Conservation (phyloP, 2,888 invertebrate species). For the Melanostoma mellinum region DNA sequence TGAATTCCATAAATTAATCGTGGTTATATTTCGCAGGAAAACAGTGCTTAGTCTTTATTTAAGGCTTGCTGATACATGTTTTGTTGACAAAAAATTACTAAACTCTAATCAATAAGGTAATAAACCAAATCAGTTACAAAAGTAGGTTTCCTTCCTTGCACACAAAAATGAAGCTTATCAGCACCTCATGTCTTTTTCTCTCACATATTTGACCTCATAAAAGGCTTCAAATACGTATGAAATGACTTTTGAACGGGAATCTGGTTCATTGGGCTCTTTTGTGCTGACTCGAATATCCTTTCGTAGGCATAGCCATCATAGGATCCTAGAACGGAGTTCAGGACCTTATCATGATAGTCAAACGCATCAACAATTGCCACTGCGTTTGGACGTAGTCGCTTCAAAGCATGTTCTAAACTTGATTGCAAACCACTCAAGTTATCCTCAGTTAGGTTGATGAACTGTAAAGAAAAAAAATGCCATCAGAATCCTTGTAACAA, state of each 20-base stretch:
- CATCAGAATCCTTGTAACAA: background rate
- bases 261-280: constrained; percentile 91
- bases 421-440: constrained; percentile 83
- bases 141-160: too few relatives aligned
- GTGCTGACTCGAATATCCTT: constrained; percentile 89
- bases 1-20: too few relatives aligned
- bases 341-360: constrained; percentile 90
- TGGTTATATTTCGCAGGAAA: too few relatives aligned
- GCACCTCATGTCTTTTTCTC: background rate
- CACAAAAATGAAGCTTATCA: too few relatives aligned
- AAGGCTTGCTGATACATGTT: too few relatives aligned
- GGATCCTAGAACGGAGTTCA: constrained; percentile 89
- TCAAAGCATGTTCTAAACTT: constrained; percentile 88
- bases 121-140: too few relatives aligned
- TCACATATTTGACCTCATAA: constrained; percentile 89
- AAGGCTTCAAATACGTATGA: constrained; percentile 89
- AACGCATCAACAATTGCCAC: constrained; percentile 96
- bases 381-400: constrained; percentile 91
- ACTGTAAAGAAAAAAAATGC: background rate
- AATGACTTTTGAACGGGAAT: constrained; percentile 88
- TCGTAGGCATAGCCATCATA: constrained; percentile 94
- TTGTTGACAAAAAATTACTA: too few relatives aligned
- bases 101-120: too few relatives aligned
- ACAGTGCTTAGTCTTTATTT: too few relatives aligned
- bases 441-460: constrained; percentile 74